phyloP scores from a whole-genome alignment of 2,113 vertebrate species.

The Phrynosoma blainvillii region DNA sequence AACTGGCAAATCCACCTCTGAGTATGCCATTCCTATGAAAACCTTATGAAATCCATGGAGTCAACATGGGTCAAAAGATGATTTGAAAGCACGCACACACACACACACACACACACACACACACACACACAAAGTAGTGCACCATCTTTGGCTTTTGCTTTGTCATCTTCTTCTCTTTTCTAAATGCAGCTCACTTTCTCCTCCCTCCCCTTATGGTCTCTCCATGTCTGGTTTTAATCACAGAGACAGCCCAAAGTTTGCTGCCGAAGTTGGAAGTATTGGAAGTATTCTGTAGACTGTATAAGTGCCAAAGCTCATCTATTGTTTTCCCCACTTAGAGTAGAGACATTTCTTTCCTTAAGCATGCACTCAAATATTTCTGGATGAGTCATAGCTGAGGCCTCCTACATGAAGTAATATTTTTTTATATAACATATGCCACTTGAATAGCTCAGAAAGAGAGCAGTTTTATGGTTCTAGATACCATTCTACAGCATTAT shows the following conservation, averaged over 20 bases:
- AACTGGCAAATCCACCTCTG: too few relatives aligned
- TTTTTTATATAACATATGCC: constrained; percentile 27
- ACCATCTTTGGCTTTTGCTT: constrained; percentile 7
- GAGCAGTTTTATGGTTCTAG: constrained; percentile 14
- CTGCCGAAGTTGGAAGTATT: constrained; percentile 42
- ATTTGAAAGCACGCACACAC: not conserved
- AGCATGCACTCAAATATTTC: constrained; percentile 20
- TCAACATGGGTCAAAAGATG: not conserved
- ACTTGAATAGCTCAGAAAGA: constrained; percentile 23
- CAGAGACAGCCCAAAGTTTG: constrained; percentile 2
- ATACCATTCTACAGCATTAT: not conserved
- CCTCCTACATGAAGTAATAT: not conserved
- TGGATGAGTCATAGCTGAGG: constrained; percentile 9
- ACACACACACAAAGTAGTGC: too few relatives aligned
- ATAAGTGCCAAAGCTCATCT: constrained; percentile 21
- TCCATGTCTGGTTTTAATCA: constrained; percentile 34
- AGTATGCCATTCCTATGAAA: too few relatives aligned
- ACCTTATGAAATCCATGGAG: too few relatives aligned
- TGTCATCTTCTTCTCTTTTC: constrained; percentile 3
- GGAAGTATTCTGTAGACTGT: constrained; percentile 22
- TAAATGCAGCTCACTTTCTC: not conserved
- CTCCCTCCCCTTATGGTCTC: not conserved
- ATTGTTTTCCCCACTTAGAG: constrained; percentile 11
- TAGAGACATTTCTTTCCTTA: not conserved
- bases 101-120: not conserved